phyloP scores from a whole-genome alignment of 2,797 vertebrate species.

The Anas bahamensis region DNA sequence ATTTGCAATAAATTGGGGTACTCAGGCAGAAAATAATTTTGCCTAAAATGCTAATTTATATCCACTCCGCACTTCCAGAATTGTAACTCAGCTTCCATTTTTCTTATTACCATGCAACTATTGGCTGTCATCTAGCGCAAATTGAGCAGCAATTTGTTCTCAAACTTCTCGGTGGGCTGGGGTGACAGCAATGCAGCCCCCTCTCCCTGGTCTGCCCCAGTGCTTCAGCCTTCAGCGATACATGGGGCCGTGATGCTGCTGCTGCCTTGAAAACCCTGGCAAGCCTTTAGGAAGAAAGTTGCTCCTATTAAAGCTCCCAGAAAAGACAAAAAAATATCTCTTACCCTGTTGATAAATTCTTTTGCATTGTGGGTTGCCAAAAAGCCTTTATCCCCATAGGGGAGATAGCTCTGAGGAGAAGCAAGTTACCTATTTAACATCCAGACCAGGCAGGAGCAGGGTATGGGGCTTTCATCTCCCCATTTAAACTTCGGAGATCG shows the following conservation, averaged over 20 bases:
- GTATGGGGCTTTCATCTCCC: not conserved
- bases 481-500: not conserved
- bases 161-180: not conserved
- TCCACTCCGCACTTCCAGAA: not conserved
- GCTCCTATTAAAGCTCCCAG: not conserved
- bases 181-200: not conserved
- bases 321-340: not conserved
- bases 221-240: not conserved
- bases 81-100: not conserved
- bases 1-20: not conserved
- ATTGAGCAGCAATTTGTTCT: not conserved
- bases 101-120: not conserved
- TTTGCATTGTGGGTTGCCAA: not conserved
- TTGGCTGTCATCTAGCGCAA: not conserved
- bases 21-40: not conserved
- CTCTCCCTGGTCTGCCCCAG: not conserved
- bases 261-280: not conserved
- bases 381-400: not conserved
- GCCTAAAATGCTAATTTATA: not conserved
- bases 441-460: not conserved
- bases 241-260: not conserved
- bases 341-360: not conserved
- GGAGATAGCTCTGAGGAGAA: not conserved
- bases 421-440: not conserved
- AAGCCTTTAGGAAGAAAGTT: not conserved